These are phyloP conservation scores for Elaphurus davidianus DNA, from an alignment of 2,113 vertebrate species.

Conservation along the genomic window DNA sequence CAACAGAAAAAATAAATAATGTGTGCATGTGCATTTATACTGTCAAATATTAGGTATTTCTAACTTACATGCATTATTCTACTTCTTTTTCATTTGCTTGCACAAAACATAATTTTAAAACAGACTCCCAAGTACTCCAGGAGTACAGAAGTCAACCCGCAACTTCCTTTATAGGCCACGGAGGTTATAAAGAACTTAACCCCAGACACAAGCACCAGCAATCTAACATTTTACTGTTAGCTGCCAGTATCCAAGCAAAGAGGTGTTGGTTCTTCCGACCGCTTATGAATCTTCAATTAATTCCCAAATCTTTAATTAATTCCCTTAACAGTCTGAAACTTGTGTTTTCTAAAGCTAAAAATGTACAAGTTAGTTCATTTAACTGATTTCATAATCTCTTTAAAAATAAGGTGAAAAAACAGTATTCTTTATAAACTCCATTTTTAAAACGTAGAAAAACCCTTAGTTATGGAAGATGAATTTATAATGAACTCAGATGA, in stretches of 20 bases:
- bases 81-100: constrained; percentile 25
- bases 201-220: not conserved
- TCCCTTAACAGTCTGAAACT: not conserved
- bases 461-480: not conserved
- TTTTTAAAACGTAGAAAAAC: not conserved
- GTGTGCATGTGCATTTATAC: not conserved
- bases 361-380: not conserved
- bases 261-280: not conserved
- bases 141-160: not conserved
- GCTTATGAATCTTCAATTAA: not conserved
- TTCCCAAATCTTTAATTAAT: not conserved
- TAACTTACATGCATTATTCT: not conserved
- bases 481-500: not conserved
- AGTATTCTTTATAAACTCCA: not conserved
- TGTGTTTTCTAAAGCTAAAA: not conserved
- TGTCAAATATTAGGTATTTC: not conserved
- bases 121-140: not conserved
- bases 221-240: constrained; percentile 42
- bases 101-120: constrained; percentile 32
- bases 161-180: not conserved
- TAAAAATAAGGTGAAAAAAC: not conserved
- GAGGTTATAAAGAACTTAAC: constrained; percentile 28
- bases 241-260: not conserved
- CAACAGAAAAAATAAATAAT: not conserved
- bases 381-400: constrained; percentile 3